These are phyloP conservation scores for Brachyalestes nurse DNA, from an alignment of 2,797 vertebrate species.

Conservation along the genomic window DNA sequence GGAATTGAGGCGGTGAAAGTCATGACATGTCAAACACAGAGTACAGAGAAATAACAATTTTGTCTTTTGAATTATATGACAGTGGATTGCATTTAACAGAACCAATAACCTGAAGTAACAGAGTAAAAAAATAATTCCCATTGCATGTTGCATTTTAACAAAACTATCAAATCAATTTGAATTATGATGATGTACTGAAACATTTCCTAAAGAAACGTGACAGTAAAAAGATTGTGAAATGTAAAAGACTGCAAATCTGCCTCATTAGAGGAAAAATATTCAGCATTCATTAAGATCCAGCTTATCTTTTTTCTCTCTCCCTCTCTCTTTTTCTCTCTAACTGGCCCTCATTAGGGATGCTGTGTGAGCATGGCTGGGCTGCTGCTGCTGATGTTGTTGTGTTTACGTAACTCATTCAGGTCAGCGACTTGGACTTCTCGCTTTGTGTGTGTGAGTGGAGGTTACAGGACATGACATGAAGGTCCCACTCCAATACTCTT, in stretches of 20 bases:
- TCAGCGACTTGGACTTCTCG: constrained; percentile 45
- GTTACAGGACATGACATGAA: constrained; percentile 36
- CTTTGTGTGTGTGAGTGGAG: constrained; percentile 31
- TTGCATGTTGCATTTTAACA: too few species aligned
- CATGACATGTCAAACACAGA: too few species aligned
- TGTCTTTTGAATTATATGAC: too few species aligned
- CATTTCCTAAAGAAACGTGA: background rate
- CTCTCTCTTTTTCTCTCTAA: constrained; percentile 6
- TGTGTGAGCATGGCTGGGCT: constrained; percentile 30
- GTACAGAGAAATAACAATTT: too few species aligned
- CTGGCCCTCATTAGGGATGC: constrained; percentile 35
- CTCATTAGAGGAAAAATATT: constrained; percentile 54
- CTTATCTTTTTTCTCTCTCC: background rate
- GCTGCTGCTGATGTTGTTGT: constrained; percentile 39
- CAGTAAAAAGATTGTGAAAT: too few species aligned
- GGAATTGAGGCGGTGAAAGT: too few species aligned
- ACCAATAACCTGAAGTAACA: too few species aligned
- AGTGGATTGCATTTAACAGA: too few species aligned
- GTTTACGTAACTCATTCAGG: constrained; percentile 59
- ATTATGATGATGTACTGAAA: background rate
- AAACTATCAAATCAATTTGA: background rate
- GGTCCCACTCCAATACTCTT: constrained; percentile 6
- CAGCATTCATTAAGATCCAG: constrained; percentile 10
- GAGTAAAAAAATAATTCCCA: too few species aligned
- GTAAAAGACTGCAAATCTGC: background rate